These are phyloP conservation scores for Caenorhabditis angaria DNA, from an alignment of 2,888 invertebrate genomes.

Conservation along the genomic window DNA sequence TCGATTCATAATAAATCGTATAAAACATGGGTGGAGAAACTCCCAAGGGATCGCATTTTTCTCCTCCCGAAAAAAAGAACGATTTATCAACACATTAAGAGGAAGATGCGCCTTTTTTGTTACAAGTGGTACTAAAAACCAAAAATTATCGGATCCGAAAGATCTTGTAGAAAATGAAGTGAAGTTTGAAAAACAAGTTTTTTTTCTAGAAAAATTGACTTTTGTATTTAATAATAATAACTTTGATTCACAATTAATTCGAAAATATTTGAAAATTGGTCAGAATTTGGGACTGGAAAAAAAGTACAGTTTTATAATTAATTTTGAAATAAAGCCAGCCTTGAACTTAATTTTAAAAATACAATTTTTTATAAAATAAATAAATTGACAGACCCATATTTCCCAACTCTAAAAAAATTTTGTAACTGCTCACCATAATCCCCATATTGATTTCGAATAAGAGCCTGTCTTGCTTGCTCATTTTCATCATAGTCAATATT, in stretches of 20 bases:
- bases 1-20: constrained; percentile 4
- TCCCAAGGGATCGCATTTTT: neutral
- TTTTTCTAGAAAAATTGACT: no score
- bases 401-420: neutral
- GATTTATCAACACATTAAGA: neutral
- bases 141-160: no score
- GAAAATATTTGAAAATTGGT: no score
- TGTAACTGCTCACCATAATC: neutral
- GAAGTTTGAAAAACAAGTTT: no score
- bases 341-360: neutral
- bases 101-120: no score
- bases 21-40: neutral
- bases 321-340: no score
- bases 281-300: no score
- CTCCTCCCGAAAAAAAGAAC: neutral
- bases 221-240: no score
- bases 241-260: no score
- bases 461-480: neutral
- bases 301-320: no score
- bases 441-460: neutral
- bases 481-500: constrained; percentile 27
- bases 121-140: neutral
- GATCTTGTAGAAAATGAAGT: no score
- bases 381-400: neutral
- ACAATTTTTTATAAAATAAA: neutral